phyloP scores from a whole-genome alignment of 2,113 vertebrate species.

The Bungarus multicinctus region DNA sequence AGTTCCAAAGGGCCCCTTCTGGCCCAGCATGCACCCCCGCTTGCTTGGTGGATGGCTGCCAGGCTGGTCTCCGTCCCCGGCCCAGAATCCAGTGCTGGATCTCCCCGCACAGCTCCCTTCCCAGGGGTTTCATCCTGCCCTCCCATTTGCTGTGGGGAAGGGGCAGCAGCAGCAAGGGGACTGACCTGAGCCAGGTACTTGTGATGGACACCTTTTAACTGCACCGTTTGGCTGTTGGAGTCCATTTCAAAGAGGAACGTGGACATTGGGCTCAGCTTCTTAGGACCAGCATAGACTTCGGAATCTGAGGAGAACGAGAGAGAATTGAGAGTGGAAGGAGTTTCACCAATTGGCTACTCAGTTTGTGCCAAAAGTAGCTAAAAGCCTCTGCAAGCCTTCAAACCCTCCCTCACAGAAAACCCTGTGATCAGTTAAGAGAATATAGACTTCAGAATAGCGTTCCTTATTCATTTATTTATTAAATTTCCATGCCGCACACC shows the following conservation, averaged over 20 bases:
- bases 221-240: slow-evolving; percentile 17
- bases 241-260: slow-evolving; percentile 58
- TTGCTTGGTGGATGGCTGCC: background rate
- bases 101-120: background rate
- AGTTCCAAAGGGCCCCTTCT: background rate
- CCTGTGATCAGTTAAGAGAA: background rate
- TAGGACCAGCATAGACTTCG: slow-evolving; percentile 44
- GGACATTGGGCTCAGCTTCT: slow-evolving; percentile 47
- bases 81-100: background rate
- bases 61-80: background rate
- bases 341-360: too few relatives aligned
- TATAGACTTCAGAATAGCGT: background rate
- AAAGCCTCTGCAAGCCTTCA: background rate
- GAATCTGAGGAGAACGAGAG: slow-evolving; percentile 6
- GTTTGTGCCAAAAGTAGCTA: background rate
- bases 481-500: background rate
- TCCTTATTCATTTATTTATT: background rate
- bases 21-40: background rate
- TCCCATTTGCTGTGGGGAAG: background rate
- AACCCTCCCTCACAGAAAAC: background rate
- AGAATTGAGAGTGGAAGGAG: background rate
- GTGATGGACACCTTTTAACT: slow-evolving; percentile 52
- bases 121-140: background rate
- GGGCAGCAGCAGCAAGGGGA: background rate
- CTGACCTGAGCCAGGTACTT: slow-evolving; percentile 62